Conservation (phyloP, 2,797 vertebrate genomes). For the Hydrolagus colliei region DNA sequence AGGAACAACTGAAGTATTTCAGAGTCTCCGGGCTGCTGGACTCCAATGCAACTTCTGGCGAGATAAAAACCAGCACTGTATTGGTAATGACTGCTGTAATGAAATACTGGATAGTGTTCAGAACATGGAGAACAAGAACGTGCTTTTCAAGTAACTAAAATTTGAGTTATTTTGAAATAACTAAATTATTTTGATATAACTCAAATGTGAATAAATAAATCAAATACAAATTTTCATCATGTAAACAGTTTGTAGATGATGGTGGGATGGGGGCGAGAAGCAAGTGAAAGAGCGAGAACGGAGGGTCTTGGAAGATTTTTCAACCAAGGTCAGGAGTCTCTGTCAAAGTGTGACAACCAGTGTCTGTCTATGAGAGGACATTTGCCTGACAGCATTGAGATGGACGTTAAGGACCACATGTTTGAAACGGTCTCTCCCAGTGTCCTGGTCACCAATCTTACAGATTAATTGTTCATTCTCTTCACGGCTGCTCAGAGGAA, state of each 20-base stretch:
- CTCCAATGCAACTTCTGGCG: neutral
- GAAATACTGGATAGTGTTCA: neutral
- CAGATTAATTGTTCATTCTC: too few species aligned
- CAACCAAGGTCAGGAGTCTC: neutral
- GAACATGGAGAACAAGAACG: too few species aligned
- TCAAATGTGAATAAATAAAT: too few species aligned
- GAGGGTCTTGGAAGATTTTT: neutral
- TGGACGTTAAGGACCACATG: too few species aligned
- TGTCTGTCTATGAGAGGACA: neutral
- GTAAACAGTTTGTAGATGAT: neutral
- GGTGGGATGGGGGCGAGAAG: neutral
- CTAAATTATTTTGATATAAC: too few species aligned
- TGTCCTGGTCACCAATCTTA: too few species aligned
- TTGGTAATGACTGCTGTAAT: neutral
- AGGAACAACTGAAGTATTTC: neutral
- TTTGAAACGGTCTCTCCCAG: too few species aligned
- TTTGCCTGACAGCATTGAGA: neutral
- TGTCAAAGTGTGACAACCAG: neutral
- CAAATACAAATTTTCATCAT: neutral
- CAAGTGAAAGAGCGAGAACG: neutral
- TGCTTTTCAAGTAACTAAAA: too few species aligned
- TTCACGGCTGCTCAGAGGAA: too few species aligned
- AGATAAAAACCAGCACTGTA: neutral
- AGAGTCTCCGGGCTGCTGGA: neutral
- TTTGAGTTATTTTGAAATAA: too few species aligned